Evolutionary conservation across 1,140 invertebrate species (phyloP).

Genomic region (Drosophila sp.): DNA sequence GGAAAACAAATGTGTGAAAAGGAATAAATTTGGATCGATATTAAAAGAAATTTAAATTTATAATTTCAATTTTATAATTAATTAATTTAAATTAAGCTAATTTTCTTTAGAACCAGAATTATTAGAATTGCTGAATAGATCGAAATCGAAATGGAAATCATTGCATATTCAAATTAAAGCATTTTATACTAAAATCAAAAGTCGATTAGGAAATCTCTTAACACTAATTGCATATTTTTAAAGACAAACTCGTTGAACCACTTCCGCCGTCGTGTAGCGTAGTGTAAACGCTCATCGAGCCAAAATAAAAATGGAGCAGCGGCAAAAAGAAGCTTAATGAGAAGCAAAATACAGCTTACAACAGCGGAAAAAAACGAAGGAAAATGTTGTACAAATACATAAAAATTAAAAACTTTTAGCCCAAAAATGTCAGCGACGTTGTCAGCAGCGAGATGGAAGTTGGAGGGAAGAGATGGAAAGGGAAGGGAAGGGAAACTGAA

Average conservation of each 20-base stretch:
- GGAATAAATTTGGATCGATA: no score
- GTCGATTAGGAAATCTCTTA: no score
- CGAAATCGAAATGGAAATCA: no score
- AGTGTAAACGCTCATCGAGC: conserved; percentile 7
- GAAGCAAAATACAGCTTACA: conserved; percentile 26
- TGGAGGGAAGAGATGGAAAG: conserved; percentile 4
- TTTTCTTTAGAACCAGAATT: no score
- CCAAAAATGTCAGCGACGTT: conserved; percentile 68
- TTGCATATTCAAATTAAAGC: no score
- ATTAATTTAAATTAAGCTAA: no score
- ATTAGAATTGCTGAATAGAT: no score
- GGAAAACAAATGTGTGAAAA: no score
- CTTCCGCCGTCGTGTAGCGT: background rate
- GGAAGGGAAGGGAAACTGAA: conserved; percentile 15
- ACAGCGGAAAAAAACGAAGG: conserved; percentile 10
- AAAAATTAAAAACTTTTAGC: conserved; percentile 70
- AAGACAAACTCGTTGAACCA: background rate
- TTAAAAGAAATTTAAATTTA: no score
- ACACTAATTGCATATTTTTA: background rate
- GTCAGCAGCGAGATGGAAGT: conserved; percentile 24
- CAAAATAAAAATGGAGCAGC: conserved; percentile 7
- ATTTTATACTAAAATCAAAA: no score
- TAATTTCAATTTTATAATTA: no score
- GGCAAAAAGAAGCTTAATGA: conserved; percentile 9
- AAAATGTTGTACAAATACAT: conserved; percentile 28